Conservation (phyloP, 30 jellyfish, hydroid and myxozoan genomes). For the Pseudorhiza aurosa region DNA sequence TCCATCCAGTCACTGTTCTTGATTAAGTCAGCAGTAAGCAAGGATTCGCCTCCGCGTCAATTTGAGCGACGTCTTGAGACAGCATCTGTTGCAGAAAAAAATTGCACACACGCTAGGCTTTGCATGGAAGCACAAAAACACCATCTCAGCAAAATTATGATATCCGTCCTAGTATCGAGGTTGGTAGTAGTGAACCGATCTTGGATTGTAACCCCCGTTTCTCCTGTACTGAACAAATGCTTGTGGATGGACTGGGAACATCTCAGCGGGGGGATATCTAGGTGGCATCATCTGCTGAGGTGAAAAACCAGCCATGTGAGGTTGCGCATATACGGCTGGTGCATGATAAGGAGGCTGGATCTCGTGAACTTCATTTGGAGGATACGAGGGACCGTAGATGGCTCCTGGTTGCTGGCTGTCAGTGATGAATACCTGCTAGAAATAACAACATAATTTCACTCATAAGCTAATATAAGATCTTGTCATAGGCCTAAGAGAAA, state of each 20-base stretch:
- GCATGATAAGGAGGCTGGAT: slow-evolving; percentile 55
- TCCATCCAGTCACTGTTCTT: too few relatives aligned
- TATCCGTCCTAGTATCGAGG: slow-evolving; percentile 19
- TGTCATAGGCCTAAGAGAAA: too few relatives aligned
- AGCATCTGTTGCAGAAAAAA: background rate
- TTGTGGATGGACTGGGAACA: slow-evolving; percentile 64
- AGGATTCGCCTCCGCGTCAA: background rate
- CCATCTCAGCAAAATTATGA: background rate
- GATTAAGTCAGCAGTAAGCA: too few relatives aligned
- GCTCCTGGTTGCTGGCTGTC: slow-evolving; percentile 80
- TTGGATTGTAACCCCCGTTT: slow-evolving; percentile 59
- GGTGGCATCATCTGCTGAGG: slow-evolving; percentile 69
- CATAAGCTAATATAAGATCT: too few relatives aligned
- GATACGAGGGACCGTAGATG: slow-evolving; percentile 61
- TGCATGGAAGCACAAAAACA: background rate
- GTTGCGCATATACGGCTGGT: slow-evolving; percentile 59
- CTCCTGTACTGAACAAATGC: slow-evolving; percentile 63
- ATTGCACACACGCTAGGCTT: background rate
- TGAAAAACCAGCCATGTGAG: slow-evolving; percentile 64
- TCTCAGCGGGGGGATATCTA: slow-evolving; percentile 56
- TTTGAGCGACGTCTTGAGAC: background rate
- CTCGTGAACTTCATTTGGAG: slow-evolving; percentile 67
- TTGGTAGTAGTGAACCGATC: slow-evolving; percentile 53
- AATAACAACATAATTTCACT: too few relatives aligned
- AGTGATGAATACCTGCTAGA: slow-evolving; percentile 69